These are phyloP conservation scores for Cosmia trapezina DNA, from an alignment of 2,888 invertebrate genomes.

Conservation along the genomic window DNA sequence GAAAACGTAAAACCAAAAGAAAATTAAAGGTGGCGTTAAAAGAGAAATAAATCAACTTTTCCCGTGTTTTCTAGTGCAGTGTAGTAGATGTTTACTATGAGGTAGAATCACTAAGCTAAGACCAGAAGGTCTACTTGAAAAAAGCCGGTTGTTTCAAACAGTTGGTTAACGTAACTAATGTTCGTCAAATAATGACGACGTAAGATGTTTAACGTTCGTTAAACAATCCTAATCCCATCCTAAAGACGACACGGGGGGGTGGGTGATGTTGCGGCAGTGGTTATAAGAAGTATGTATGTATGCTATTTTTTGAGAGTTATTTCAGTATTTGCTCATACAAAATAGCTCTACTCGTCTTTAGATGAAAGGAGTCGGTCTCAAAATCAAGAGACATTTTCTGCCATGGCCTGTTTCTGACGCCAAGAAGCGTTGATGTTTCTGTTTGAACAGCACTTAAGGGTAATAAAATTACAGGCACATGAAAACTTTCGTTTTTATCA, in stretches of 20 bases:
- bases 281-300: too few relatives aligned
- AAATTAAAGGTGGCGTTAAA: constrained; percentile 16
- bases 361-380: background rate
- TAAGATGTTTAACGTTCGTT: too few relatives aligned
- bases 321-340: too few relatives aligned
- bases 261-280: too few relatives aligned
- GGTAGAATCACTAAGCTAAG: background rate
- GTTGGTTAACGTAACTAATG: too few relatives aligned
- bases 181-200: too few relatives aligned
- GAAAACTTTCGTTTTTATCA: background rate
- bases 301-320: too few relatives aligned
- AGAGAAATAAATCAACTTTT: constrained; percentile 16
- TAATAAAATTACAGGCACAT: too few relatives aligned
- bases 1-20: constrained; percentile 14
- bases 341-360: too few relatives aligned
- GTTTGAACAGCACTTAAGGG: background rate
- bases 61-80: constrained; percentile 9
- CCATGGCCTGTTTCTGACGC: background rate
- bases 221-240: too few relatives aligned
- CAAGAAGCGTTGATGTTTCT: background rate
- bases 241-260: too few relatives aligned
- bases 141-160: too few relatives aligned
- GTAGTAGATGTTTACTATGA: background rate
- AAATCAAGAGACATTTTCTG: background rate
- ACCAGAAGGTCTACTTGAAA: constrained; percentile 26